A percentile compares a stretch with the other conserved stretches of the same genome.
Evolutionary conservation across 2,797 vertebrate species (phyloP).

Genomic region (Protonibea diacanthus): DNA sequence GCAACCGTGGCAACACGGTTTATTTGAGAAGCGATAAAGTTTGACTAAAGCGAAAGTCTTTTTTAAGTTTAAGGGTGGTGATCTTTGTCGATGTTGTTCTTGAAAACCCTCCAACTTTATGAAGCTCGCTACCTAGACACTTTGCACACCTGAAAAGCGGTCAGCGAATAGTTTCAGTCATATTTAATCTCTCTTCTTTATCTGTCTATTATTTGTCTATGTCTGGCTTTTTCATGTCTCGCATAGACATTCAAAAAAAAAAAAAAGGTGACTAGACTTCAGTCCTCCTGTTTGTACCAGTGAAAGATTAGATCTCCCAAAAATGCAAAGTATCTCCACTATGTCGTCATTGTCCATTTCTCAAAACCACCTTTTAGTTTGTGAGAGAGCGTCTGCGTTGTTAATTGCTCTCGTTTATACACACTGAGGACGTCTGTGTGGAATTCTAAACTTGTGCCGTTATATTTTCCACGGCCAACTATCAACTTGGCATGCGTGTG

Average conservation of each 20-base stretch:
- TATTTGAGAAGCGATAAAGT: conserved; percentile 17
- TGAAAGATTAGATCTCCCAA: conserved; percentile 4
- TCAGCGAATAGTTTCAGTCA: neutral
- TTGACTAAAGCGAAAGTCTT: conserved; percentile 3
- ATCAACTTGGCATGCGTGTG: conserved; percentile 39
- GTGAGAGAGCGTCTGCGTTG: conserved; percentile 21
- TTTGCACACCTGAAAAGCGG: too few species aligned
- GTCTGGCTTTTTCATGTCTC: neutral
- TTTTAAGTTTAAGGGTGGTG: conserved; percentile 8
- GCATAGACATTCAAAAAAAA: conserved; percentile 1
- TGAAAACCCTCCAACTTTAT: too few species aligned
- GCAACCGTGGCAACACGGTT: conserved; percentile 16
- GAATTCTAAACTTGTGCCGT: conserved; percentile 42
- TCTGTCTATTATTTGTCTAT: neutral
- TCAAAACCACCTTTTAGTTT: neutral
- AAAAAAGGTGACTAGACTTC: neutral
- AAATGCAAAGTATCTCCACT: conserved; percentile 28
- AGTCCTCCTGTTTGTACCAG: neutral
- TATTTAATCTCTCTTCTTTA: neutral
- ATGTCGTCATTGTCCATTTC: conserved; percentile 16
- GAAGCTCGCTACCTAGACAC: too few species aligned
- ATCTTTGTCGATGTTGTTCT: neutral
- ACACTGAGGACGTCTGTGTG: conserved; percentile 32
- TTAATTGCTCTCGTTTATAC: conserved; percentile 19
- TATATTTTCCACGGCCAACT: conserved; percentile 53